These are phyloP conservation scores for Actinia tenebrosa DNA, from an alignment of 64 coral and sea anemone species.

Conservation along the genomic window DNA sequence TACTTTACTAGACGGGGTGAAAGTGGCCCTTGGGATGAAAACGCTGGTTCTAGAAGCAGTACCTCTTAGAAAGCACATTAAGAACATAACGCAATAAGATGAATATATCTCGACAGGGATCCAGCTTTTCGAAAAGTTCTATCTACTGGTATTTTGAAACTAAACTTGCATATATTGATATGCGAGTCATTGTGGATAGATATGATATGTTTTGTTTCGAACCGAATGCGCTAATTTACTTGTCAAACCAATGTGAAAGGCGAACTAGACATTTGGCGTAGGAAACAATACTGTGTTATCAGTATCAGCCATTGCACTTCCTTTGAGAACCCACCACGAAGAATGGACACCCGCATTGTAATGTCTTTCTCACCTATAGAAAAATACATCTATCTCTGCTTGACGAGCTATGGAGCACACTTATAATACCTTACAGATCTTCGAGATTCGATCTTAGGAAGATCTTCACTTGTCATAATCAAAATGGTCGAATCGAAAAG, in stretches of 20 bases:
- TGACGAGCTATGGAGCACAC: background rate
- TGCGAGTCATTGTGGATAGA: background rate
- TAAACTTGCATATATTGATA: background rate
- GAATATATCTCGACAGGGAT: background rate
- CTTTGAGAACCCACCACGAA: conserved; percentile 1
- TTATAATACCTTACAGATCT: background rate
- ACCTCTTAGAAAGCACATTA: background rate
- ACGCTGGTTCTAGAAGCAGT: background rate
- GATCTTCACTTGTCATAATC: background rate
- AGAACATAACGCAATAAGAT: background rate
- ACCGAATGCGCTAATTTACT: background rate
- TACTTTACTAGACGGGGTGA: background rate
- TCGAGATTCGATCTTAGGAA: background rate
- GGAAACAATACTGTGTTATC: background rate
- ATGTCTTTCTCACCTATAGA: background rate
- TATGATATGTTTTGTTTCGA: background rate
- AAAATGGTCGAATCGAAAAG: background rate
- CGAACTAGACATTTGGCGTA: background rate
- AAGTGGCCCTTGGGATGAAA: background rate
- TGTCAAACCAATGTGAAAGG: background rate
- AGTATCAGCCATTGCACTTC: conserved; percentile 5
- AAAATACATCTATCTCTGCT: background rate
- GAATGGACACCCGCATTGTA: background rate
- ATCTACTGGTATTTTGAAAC: background rate
- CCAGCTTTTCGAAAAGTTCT: background rate